A percentile compares a stretch with the other conserved stretches of the same genome.
These are phyloP conservation scores for Stigmatopora nigra DNA, from an alignment of 2,113 vertebrate genomes.

Conservation along the genomic window DNA sequence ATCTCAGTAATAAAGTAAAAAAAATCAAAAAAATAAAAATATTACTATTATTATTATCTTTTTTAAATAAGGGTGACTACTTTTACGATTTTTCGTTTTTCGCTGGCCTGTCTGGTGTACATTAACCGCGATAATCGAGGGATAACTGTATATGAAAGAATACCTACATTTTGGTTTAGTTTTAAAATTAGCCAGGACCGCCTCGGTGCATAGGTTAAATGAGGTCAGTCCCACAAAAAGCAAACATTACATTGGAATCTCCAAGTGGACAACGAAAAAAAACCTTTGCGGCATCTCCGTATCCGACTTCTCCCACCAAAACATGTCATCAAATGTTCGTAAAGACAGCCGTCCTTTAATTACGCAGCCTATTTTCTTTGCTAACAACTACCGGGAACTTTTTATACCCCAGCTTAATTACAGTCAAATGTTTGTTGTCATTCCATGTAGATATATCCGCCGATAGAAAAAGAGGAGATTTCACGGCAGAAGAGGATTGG, in stretches of 20 bases:
- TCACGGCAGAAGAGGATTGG: slow-evolving; percentile 9
- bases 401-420: background rate
- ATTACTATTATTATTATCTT: too few relatives aligned
- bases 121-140: too few relatives aligned
- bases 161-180: too few relatives aligned
- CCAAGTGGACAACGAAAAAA: slow-evolving; percentile 1
- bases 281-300: slow-evolving; percentile 26
- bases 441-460: background rate
- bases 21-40: too few relatives aligned
- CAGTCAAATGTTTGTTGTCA: background rate
- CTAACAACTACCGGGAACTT: background rate
- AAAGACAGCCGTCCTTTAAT: slow-evolving; percentile 45
- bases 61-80: too few relatives aligned
- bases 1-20: too few relatives aligned
- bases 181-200: too few relatives aligned
- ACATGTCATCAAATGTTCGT: slow-evolving; percentile 14
- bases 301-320: slow-evolving; percentile 10
- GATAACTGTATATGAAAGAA: too few relatives aligned
- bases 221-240: slow-evolving; percentile 42
- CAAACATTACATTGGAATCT: slow-evolving; percentile 49
- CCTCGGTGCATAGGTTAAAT: too few relatives aligned
- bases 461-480: background rate
- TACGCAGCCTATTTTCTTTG: slow-evolving; percentile 21
- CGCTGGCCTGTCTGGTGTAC: too few relatives aligned
- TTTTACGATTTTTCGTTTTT: too few relatives aligned